Percentiles rank a stretch among this genome's conserved stretches.
These are phyloP conservation scores for Sphenopsis melanotis DNA, from an alignment of 2,797 vertebrate species.

Conservation along the genomic window DNA sequence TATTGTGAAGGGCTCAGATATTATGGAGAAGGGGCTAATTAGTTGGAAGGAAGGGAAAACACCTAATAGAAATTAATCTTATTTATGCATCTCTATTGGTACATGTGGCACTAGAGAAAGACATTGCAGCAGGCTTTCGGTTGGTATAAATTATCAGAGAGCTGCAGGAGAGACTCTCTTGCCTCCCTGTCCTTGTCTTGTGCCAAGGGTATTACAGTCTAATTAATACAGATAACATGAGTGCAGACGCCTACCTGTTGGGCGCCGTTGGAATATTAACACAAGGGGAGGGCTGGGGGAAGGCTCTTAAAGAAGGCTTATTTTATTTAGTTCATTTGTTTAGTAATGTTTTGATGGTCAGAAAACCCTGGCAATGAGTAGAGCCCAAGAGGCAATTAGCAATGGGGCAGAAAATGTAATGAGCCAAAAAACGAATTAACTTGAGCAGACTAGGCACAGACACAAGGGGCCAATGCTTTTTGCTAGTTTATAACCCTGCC, in stretches of 20 bases:
- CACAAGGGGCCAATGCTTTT: constrained; percentile 46
- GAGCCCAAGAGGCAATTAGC: constrained; percentile 56
- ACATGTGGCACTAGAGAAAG: constrained; percentile 26
- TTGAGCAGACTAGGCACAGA: constrained; percentile 39
- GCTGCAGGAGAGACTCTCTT: constrained; percentile 51
- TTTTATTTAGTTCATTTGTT: constrained; percentile 63
- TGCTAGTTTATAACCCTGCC: constrained; percentile 24
- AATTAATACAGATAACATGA: constrained; percentile 67
- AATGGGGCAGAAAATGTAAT: constrained; percentile 65
- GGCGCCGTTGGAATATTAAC: constrained; percentile 39
- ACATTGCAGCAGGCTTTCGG: neutral
- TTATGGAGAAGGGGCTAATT: neutral
- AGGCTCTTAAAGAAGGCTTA: constrained; percentile 34
- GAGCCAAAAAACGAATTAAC: constrained; percentile 67
- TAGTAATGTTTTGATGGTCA: constrained; percentile 57
- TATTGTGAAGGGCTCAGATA: neutral
- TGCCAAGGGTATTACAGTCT: constrained; percentile 63
- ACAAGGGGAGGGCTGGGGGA: neutral
- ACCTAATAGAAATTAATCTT: constrained; percentile 35
- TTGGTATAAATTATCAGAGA: constrained; percentile 59
- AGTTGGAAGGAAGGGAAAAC: constrained; percentile 4
- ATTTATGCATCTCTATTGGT: constrained; percentile 32
- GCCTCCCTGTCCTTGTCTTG: constrained; percentile 57
- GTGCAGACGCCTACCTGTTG: constrained; percentile 60
- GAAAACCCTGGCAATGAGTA: constrained; percentile 52